Conservation (phyloP, 2,888 invertebrate genomes). For the Netelia melanura region DNA sequence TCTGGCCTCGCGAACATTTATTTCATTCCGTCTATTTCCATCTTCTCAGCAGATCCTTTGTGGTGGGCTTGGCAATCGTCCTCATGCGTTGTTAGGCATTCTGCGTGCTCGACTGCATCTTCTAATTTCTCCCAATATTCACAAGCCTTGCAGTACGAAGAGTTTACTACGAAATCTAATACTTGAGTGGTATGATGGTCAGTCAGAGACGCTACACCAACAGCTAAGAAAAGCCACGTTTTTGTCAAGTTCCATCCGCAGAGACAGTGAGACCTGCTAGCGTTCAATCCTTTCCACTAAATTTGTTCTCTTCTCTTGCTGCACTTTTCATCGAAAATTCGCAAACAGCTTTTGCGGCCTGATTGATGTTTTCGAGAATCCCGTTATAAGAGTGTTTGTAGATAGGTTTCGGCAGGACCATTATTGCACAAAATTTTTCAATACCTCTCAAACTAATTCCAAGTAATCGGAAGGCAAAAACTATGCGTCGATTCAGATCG, state of each 20-base stretch:
- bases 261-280: background rate
- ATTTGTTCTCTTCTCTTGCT: no score
- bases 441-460: background rate
- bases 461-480: background rate
- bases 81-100: no score
- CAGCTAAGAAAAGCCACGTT: constrained; percentile 7
- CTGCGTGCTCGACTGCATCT: no score
- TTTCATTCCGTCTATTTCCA: no score
- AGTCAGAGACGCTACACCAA: constrained; percentile 13
- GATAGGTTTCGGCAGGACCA: background rate
- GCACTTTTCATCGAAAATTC: no score
- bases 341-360: no score
- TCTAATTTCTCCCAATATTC: background rate
- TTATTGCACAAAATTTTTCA: background rate
- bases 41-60: no score
- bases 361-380: no score
- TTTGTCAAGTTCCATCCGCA: constrained; percentile 3
- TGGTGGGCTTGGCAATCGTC: no score
- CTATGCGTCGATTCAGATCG: background rate
- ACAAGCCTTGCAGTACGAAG: constrained; percentile 3
- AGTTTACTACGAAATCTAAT: background rate
- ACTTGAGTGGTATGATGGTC: background rate
- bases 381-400: background rate
- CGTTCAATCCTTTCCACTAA: no score
- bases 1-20: no score